Evolutionary conservation across 2,113 vertebrate species (phyloP), one percentile per base, ranked within the genome.

Genomic region (Gasterosteus nipponicus): DNA sequence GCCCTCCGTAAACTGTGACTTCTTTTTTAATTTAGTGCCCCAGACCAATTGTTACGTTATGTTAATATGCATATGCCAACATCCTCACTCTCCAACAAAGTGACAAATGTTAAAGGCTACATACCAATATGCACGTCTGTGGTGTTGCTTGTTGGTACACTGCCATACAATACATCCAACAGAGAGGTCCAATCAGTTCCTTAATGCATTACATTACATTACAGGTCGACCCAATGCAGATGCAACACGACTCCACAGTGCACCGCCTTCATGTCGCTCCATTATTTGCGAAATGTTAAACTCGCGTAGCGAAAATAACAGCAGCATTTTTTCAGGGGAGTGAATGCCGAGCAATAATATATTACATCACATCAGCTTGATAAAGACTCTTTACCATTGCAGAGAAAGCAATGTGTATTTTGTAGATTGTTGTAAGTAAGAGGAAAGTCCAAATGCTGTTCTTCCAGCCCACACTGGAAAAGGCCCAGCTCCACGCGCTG

Each of bases 401-500:
- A 2, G 8, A 42, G 53, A 69, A 44, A 69, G 15, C 38, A 11
- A 44, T 69, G 18, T 10, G 22, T 47, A 33, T 64, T 46, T 64
- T 31, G 26, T 64, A 29, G 42, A 65, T 10, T 29, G 33, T 65
- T 47, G 41, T 31, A 41, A 61, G 39, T n/a, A 22, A 46, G 8
- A 31, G 41, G 7, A 29, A 26, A 31, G 26, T 33, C 18, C 29
- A 60, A 22, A 18, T 29, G 12, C 10, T 33, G 3, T 10, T 18
- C 82, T 77, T 42, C 4, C 81, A 99, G 97, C 94, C 92, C 15
- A 90, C 93, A 3, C 64, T 98, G 86, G 96, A 97, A 76, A 97
- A 97, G 87, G 97, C 97, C 44, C 97, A 96, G 81, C 92, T 95
- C 61, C 94, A 97, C 1, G 96, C 96, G 4, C 53, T 95, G 42